Evolutionary conservation across 2,113 vertebrate genomes (phyloP), one percentile per base, ranked within the genome.

Genomic region (Forbesichthys agassizii): DNA sequence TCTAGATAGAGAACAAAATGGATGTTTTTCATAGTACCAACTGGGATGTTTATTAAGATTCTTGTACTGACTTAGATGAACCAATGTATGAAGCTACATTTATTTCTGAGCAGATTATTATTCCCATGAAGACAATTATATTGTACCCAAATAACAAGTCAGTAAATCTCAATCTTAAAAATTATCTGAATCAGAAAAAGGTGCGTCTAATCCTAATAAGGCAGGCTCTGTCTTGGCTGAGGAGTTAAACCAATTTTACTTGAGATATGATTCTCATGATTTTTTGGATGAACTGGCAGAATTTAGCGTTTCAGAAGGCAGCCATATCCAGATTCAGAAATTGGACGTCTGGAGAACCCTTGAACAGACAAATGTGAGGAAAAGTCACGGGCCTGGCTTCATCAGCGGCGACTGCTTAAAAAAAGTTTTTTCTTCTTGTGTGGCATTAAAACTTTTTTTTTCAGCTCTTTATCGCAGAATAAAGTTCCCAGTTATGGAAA

Each of bases 61-160:
- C 58, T 61, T 61, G 36, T 42, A 9, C 58, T 36, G 33, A n/a
- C 57, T 60, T 61, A 47, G n/a, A 48, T 62, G 13, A 46, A 46
- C 59, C n/a, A 42, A 0, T 48, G 36, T 61, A 61, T 61, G n/a
- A 7, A 61, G 46, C 61, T 62, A 62, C 8, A 62, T 62, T 62
- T 18, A 42, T 46, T 62, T 18, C n/a, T 47, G 61, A 48, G 46
- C 46, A n/a, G 18, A 48, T 48, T 42, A 62, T 62, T 48, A 48
- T 48, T 62, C 61, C 61, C 61, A 48, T n/a, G 61, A 18, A 62
- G 61, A 62, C 42, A 16, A 48, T 62, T 61, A 61, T 9, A 61
- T 46, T 58, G 56, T 58, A 58, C 27, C 20, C 56, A 58, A 61
- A 42, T 42, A 61, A 61, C 42, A 61, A 61, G 7, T 5, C 36